Evolutionary conservation across 2,797 vertebrate genomes (phyloP), one percentile per base, ranked within the genome.

Genomic region (Tiaroga cobitis): DNA sequence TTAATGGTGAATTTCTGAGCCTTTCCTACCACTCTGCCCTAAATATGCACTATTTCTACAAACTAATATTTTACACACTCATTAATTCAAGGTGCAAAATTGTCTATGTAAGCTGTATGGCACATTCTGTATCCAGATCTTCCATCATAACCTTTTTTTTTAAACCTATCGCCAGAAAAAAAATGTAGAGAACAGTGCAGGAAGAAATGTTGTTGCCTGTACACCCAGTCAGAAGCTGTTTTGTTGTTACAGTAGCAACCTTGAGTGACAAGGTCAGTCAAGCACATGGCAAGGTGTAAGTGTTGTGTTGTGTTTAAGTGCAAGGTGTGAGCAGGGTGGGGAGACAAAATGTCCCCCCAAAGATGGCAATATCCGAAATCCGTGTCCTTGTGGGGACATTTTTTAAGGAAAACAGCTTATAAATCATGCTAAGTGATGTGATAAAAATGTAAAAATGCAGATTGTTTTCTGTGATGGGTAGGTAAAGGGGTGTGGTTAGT

Each of bases 161-260:
- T 3, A 24, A 68, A 39, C 5, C 49, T 56, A 21, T 81, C 6
- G 41, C 68, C 19, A 7, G 10, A 37, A 21, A 24, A 6, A 39
- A 7, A 39, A 69, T 8, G 19, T 10, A 29, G 19, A 56, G 15
- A 56, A 39, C 16, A 41, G 21, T 81, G 34, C 10, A 43, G 51
- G 10, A 72, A 63, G 26, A 74, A 82, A 63, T 82, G 21, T 19
- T 61, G 7, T 84, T 84, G 8, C 1, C 10, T 11, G 3, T 41
- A 21, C 6, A 29, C 21, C 9, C 68, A 49, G 24, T 49, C 56
- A 26, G 32, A 65, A 74, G 59, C 26, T 65, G 70, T 63, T 63
- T 68, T 18, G 18, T 54, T 81, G 65, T 81, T 81, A 56, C 46
- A 54, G 5, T 70, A 56, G 67, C 46, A 81, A 70, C 19, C 11